These are phyloP conservation scores for Cepaea hortensis DNA, from an alignment of 2,888 invertebrate genomes.

Conservation along the genomic window DNA sequence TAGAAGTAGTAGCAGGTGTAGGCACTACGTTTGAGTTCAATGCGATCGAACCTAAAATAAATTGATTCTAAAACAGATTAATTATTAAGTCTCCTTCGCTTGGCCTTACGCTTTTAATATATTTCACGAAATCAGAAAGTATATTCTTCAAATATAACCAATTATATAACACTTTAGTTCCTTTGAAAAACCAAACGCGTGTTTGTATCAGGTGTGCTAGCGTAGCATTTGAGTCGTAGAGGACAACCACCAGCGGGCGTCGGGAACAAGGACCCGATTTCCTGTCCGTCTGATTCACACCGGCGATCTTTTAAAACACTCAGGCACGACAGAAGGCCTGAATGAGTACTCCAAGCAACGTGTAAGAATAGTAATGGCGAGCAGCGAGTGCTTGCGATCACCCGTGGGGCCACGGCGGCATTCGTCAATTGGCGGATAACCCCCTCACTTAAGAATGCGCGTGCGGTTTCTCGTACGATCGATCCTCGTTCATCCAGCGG, in stretches of 20 bases:
- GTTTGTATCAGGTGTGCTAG: no score
- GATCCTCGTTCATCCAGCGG: background rate
- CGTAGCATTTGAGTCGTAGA: background rate
- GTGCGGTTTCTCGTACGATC: slow-evolving; percentile 14
- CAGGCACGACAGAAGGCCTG: background rate
- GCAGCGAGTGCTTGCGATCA: background rate
- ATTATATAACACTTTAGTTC: no score
- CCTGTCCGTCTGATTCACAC: background rate
- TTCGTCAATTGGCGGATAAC: slow-evolving; percentile 5
- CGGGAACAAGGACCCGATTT: background rate
- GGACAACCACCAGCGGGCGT: background rate
- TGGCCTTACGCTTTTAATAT: no score
- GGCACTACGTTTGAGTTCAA: no score
- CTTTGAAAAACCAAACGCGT: no score
- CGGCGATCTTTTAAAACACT: background rate
- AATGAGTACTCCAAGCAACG: slow-evolving; percentile 5
- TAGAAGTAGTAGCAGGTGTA: no score
- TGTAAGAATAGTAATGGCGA: background rate
- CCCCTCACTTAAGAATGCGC: slow-evolving; percentile 6
- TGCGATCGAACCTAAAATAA: no score
- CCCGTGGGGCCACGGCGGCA: background rate
- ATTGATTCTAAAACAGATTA: no score
- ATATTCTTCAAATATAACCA: no score
- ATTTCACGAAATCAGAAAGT: no score
- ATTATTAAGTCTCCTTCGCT: no score